Evolutionary conservation across 2,113 vertebrate genomes (phyloP), one percentile per base, ranked within the genome.

Genomic region (Felis catus): DNA sequence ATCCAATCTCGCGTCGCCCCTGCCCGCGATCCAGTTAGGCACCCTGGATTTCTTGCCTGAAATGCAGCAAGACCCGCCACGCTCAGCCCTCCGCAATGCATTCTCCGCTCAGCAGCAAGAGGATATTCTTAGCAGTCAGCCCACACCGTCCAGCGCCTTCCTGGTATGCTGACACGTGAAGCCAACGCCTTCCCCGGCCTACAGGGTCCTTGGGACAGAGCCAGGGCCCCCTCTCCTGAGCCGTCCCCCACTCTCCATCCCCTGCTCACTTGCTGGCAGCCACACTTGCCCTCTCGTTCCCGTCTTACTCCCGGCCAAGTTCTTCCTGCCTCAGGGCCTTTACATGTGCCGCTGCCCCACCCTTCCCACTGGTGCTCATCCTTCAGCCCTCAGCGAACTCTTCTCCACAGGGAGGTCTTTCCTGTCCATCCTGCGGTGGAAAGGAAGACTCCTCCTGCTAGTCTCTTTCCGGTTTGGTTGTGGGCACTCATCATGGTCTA

Each of bases 241-340:
- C 25, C 11, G 0, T 33, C 41, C 16, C 31, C 63, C 1, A 0
- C 41, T 25, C 23, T 10, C 53, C 39, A 3, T 2, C 4, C 4
- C 27, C 18, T 12, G 4, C 78, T 53, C 48, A 14, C 13, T 13
- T 36, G 15, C 33, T n/a, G 15, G 19, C 25, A 36, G 85, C 41
- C 36, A 70, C 53, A 27, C 63, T 36, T 16, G 4, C 39, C 63
- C 39, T 81, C 4, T 5, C 11, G 23, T 63, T 68, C 36, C 18
- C 33, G 7, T 29, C 65, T 65, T 33, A 19, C 27, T 16, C 33
- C 45, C 25, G 27, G 39, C 25, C 25, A 39, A 68, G 61, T 36
- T 36, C 74, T 65, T 73, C 41, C 85, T 73, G 33, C 66, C 53
- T 23, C 18, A 5, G 39, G 53, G 70, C 58, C 85, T 63, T 29